Base-by-base conservation (phyloP, 2,113 vertebrate species). In the Piaya cayana region DNA sequence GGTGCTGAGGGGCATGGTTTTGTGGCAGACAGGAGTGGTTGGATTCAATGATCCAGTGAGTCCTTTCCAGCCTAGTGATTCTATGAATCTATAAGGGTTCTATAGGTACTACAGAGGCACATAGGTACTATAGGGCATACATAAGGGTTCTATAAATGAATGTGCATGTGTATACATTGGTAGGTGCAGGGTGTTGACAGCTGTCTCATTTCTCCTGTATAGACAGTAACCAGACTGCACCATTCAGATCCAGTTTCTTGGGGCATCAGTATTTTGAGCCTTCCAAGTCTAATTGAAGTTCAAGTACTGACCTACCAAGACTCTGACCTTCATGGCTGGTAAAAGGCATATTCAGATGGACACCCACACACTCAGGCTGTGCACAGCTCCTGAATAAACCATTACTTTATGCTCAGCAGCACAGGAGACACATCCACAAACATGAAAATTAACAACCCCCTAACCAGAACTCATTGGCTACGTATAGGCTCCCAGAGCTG, bases 111-210 rank as follows among this genome's bases (percentile, higher is more conserved):
- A 39, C 39, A 39, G 39, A 39, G 39, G 12, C 39, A n/a, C n/a
- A n/a, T n/a, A n/a, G 39, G 39, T 39, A 39, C 39, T 12, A 12
- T 39, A 39, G 11, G 12, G 4, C 9, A 6, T 30, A 12, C 11
- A 2, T 15, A 30, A 53, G 19, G 12, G 15, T 16, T 77, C 36
- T 39, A 5, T 10, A 39, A 62, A 36, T 1, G 0, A 34, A 10
- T 3, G 20, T 5, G 52, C 4, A 0, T 0, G 0, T 26, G 13
- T 23, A 32, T 2, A 42, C 20, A 4, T 11, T 37, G 49, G 56
- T 79, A 75, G n/a, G 8, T 36, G 22, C 32, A n/a, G 4, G 9
- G 11, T 8, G 1, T 1, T 39, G 50, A 42, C 49, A 84, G 1
- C 8, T 18, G 2, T 58, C 36, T 20, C 50, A 14, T 17, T 86